Conservation (phyloP, 2,888 invertebrate genomes). For the Limnephilus rhombicus region DNA sequence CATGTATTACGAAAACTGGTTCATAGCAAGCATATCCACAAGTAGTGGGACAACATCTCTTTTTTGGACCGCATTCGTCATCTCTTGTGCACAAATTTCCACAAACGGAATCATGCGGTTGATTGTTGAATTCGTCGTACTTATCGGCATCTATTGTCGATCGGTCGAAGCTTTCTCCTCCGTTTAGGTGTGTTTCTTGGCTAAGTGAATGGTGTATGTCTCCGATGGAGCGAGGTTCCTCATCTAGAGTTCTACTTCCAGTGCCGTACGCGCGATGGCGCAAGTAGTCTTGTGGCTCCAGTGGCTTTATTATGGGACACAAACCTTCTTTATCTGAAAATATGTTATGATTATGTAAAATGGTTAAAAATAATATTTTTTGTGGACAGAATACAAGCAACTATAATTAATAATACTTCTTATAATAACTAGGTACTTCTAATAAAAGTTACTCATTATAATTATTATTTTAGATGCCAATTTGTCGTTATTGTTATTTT, state of each 20-base stretch:
- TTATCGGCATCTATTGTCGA: conserved; percentile 16
- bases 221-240: conserved; percentile 27
- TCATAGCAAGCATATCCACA: conserved; percentile 67
- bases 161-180: conserved; percentile 22
- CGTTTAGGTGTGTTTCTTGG: conserved; percentile 36
- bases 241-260: conserved; percentile 52
- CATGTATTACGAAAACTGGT: conserved; percentile 55
- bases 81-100: conserved; percentile 66
- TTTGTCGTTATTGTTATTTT: too few relatives aligned
- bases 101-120: conserved; percentile 68
- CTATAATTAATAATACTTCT: not conserved
- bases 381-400: not conserved
- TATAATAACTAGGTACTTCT: too few relatives aligned
- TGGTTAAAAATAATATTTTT: not conserved
- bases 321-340: conserved; percentile 40
- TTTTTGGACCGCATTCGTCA: conserved; percentile 60
- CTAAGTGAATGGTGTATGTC: conserved; percentile 15
- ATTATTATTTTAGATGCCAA: too few relatives aligned
- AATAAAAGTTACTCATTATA: too few relatives aligned
- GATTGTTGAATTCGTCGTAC: conserved; percentile 35
- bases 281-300: conserved; percentile 59
- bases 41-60: conserved; percentile 67
- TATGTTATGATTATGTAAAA: not conserved
- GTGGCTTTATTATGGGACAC: conserved; percentile 51
- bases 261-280: conserved; percentile 44